Evolutionary conservation across 2,888 invertebrate genomes (phyloP).

Genomic region (Calameuta idolon): DNA sequence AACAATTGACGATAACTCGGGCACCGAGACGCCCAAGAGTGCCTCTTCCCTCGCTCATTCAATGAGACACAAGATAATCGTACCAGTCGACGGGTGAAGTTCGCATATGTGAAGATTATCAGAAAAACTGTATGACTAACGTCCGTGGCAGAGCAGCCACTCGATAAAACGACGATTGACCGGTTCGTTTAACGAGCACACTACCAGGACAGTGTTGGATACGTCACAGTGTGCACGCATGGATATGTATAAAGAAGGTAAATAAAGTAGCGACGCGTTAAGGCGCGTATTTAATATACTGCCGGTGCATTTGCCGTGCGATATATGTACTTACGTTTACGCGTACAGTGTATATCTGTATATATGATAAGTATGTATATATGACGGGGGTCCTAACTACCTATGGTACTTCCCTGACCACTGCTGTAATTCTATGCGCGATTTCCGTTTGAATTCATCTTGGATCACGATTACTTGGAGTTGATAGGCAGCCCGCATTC

Average conservation of each 20-base stretch:
- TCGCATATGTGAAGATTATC: not conserved
- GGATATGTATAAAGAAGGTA: not conserved
- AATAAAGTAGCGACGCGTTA: not conserved
- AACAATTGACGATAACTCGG: constrained; percentile 25
- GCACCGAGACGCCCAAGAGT: not conserved
- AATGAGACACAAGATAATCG: constrained; percentile 2
- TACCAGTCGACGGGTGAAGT: constrained; percentile 10
- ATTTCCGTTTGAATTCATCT: not conserved
- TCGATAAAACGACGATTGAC: constrained; percentile 52
- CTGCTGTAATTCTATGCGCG: not conserved
- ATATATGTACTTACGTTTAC: not conserved
- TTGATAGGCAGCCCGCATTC: not conserved
- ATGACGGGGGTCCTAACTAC: not conserved
- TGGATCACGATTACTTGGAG: not conserved
- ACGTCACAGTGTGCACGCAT: not conserved
- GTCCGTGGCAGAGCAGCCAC: constrained; percentile 29
- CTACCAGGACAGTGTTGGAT: not conserved
- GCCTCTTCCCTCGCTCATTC: not conserved
- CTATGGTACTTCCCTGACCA: not conserved
- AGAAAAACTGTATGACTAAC: not conserved
- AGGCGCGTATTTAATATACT: not conserved
- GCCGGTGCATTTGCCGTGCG: not conserved
- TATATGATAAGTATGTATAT: not conserved
- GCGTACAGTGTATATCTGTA: not conserved
- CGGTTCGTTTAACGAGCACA: constrained; percentile 50